phyloP scores from a whole-genome alignment of 2,113 vertebrate genomes.

The Percopsis transmontana region DNA sequence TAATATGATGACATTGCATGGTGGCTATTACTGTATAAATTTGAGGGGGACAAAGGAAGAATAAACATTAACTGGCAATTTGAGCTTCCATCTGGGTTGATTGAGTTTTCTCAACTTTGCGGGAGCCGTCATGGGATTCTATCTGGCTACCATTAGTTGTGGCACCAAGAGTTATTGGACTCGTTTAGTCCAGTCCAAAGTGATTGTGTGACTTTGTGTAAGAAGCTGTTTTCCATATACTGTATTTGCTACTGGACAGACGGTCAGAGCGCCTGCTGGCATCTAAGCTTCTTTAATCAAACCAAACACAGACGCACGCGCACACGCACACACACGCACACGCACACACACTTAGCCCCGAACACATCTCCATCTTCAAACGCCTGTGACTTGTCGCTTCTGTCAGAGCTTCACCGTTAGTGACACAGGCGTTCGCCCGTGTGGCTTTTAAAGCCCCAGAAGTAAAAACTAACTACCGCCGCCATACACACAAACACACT shows the following conservation, averaged over 20 bases:
- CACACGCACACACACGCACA: conserved; percentile 23
- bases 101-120: conserved; percentile 61
- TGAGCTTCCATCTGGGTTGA: conserved; percentile 62
- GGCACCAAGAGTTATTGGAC: conserved; percentile 50
- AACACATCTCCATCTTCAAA: conserved; percentile 54
- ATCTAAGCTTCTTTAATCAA: conserved; percentile 59
- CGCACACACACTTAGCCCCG: not conserved
- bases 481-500: conserved; percentile 58
- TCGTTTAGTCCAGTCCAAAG: not conserved
- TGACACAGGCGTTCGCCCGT: conserved; percentile 50
- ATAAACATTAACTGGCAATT: no score
- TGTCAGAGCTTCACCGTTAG: conserved; percentile 50
- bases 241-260: conserved; percentile 42
- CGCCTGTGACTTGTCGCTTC: conserved; percentile 58
- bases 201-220: no score
- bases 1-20: no score
- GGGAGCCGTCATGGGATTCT: conserved; percentile 63
- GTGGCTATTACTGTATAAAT: no score
- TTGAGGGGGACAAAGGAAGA: no score
- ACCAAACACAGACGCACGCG: not conserved
- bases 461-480: conserved; percentile 55
- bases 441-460: conserved; percentile 54
- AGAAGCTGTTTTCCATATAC: conserved; percentile 11
- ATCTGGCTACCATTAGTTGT: conserved; percentile 63
- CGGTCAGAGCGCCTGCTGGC: conserved; percentile 52